A percentile compares a stretch with the other conserved stretches of the same genome.
These are phyloP conservation scores for Lethenteron camtschaticum DNA, from an alignment of 2,113 vertebrate genomes.

Conservation along the genomic window DNA sequence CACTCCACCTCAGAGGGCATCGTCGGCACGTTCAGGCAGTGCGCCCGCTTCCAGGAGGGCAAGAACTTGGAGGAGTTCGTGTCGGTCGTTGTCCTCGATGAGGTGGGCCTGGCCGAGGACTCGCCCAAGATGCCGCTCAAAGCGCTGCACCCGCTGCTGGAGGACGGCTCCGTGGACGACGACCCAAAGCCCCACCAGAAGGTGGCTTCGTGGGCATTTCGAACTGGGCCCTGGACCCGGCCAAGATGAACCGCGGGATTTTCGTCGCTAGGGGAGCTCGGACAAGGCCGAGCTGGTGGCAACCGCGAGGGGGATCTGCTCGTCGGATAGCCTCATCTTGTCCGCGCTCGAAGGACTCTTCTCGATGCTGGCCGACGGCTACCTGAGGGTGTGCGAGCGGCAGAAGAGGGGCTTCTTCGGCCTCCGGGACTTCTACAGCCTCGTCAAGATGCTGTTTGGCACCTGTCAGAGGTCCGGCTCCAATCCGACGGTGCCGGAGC, in stretches of 20 bases:
- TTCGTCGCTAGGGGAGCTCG: constrained; percentile 71
- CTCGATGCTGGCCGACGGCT: constrained; percentile 42
- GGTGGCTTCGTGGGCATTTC: constrained; percentile 83
- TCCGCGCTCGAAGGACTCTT: constrained; percentile 41
- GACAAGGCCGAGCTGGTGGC: constrained; percentile 41
- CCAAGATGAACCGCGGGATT: constrained; percentile 93
- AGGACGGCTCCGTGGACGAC: constrained; percentile 85
- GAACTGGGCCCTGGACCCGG: constrained; percentile 91
- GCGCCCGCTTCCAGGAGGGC: constrained; percentile 76
- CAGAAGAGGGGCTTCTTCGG: constrained; percentile 51
- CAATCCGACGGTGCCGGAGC: constrained; percentile 24
- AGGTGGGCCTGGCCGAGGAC: constrained; percentile 84
- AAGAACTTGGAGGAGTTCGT: constrained; percentile 65
- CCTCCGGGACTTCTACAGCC: constrained; percentile 80
- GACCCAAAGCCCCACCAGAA: constrained; percentile 59
- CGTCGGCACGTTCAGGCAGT: constrained; percentile 76
- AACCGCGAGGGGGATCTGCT: constrained; percentile 64
- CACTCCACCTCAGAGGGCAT: constrained; percentile 89
- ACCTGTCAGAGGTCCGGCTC: constrained; percentile 22
- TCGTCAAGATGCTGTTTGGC: constrained; percentile 82
- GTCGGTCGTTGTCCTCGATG: constrained; percentile 81
- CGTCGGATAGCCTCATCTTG: constrained; percentile 35
- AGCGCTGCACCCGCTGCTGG: constrained; percentile 68
- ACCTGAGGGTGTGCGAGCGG: constrained; percentile 29
- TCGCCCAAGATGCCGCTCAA: constrained; percentile 89